phyloP scores from a whole-genome alignment of 2,113 vertebrate species.

The Rhizomys pruinosus region DNA sequence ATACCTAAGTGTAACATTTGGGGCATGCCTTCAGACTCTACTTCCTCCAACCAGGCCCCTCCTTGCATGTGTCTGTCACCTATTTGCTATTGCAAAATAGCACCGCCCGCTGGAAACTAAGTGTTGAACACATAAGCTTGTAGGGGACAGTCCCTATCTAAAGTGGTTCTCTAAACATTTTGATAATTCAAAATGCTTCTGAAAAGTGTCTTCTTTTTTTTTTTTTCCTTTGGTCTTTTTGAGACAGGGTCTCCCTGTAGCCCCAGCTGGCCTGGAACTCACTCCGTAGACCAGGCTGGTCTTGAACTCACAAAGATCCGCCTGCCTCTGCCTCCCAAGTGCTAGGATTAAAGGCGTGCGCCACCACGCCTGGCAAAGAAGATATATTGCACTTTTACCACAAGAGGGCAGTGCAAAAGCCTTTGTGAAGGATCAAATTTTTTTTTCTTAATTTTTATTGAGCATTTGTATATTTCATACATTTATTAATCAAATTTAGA shows the following conservation, averaged over 20 bases:
- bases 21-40: not conserved
- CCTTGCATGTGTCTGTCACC: not conserved
- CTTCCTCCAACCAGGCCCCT: not conserved
- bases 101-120: not conserved
- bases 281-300: too few species aligned
- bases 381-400: not conserved
- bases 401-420: not conserved
- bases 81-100: not conserved
- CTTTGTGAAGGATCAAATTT: not conserved
- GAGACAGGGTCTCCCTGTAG: too few species aligned
- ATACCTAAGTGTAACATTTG: not conserved
- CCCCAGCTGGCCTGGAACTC: too few species aligned
- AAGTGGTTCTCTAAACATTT: not conserved
- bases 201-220: slow-evolving; percentile 23
- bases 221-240: too few species aligned
- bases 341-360: too few species aligned
- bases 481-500: too few species aligned
- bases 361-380: too few species aligned
- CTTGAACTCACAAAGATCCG: too few species aligned
- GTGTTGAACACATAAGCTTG: not conserved
- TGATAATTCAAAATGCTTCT: not conserved
- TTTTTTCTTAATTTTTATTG: too few species aligned
- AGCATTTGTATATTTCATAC: too few species aligned
- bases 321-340: too few species aligned
- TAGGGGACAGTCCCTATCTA: not conserved